These are phyloP conservation scores for Pristionchus arcanus DNA, from an alignment of 2,888 invertebrate species.

Conservation along the genomic window DNA sequence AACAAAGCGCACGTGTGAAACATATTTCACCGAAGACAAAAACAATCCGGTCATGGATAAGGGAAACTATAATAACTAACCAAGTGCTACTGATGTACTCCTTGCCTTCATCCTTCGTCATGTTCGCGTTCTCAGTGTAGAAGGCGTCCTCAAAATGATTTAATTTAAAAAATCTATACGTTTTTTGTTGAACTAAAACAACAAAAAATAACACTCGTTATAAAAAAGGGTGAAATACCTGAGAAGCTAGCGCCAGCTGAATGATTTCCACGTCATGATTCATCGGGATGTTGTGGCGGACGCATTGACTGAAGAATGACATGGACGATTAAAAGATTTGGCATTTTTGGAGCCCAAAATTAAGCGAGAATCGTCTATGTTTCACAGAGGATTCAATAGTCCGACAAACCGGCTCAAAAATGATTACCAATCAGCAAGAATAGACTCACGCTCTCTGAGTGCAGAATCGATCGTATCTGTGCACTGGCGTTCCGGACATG, in stretches of 20 bases:
- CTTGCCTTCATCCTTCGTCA: background rate
- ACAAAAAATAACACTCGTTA: too few relatives aligned
- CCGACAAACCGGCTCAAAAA: too few relatives aligned
- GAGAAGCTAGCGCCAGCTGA: background rate
- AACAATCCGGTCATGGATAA: background rate
- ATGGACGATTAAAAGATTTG: background rate
- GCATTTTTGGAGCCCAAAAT: background rate
- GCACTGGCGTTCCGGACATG: conserved; percentile 61
- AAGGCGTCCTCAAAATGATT: conserved; percentile 32
- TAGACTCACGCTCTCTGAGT: conserved; percentile 55
- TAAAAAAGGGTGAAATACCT: too few relatives aligned
- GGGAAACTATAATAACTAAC: background rate
- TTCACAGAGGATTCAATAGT: background rate
- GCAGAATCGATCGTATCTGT: conserved; percentile 71
- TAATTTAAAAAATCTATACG: background rate
- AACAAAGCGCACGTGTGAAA: background rate
- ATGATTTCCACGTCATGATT: background rate
- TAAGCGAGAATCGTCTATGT: background rate
- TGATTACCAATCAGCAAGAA: too few relatives aligned
- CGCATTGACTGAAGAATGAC: conserved; percentile 16
- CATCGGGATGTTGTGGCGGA: background rate
- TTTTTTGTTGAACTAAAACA: background rate
- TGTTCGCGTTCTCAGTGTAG: conserved; percentile 25
- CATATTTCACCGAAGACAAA: background rate
- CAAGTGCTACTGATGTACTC: background rate